phyloP scores from a whole-genome alignment of 2,888 invertebrate species.

The Drosophila heteroneura region DNA sequence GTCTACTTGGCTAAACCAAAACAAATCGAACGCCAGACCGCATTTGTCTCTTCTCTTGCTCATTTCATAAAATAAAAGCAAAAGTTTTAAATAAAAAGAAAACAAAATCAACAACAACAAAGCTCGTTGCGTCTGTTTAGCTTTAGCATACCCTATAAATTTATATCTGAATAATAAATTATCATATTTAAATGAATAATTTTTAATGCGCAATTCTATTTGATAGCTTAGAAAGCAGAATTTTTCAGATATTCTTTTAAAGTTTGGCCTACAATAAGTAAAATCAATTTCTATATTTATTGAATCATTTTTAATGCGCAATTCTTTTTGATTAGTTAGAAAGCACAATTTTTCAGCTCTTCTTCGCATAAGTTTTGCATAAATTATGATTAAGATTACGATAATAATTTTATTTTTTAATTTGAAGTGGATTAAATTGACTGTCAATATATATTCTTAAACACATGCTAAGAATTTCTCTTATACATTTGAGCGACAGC shows the following conservation, averaged over 20 bases:
- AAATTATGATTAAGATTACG: background rate
- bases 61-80: slow-evolving; percentile 42
- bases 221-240: background rate
- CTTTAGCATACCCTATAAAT: slow-evolving; percentile 25
- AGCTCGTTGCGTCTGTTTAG: background rate
- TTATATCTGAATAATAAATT: background rate
- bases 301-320: background rate
- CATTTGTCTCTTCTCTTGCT: slow-evolving; percentile 37
- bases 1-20: slow-evolving; percentile 54
- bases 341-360: background rate
- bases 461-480: background rate
- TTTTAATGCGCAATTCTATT: background rate
- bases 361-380: background rate
- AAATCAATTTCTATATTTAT: background rate
- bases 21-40: slow-evolving; percentile 46
- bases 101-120: slow-evolving; percentile 1
- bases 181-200: background rate
- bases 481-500: background rate
- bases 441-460: background rate
- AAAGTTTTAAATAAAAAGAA: slow-evolving; percentile 30
- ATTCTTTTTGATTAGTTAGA: background rate
- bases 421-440: background rate
- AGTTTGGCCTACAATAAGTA: background rate
- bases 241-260: background rate
- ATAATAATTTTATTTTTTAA: background rate